phyloP scores from a whole-genome alignment of 2,888 invertebrate species.

The Drosophila anomelani region DNA sequence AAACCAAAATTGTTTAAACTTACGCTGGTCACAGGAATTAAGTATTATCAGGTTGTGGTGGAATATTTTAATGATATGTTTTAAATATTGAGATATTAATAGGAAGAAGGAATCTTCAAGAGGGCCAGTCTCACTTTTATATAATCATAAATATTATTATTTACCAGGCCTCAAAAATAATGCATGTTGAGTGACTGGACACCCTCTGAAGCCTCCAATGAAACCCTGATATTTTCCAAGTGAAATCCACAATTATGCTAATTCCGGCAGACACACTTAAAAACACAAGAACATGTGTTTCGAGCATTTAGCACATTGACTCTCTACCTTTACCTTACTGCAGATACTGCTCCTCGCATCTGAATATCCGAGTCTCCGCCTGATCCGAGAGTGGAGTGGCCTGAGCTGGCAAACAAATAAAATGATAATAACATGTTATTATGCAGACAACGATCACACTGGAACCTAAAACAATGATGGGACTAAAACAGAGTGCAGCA shows the following conservation, averaged over 20 bases:
- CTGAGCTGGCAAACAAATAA: constrained; percentile 73
- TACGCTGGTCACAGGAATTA: constrained; percentile 16
- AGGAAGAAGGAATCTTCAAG: not conserved
- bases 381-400: constrained; percentile 39
- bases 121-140: not conserved
- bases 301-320: constrained; percentile 49
- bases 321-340: constrained; percentile 39
- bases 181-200: constrained; percentile 3
- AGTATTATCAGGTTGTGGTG: not conserved
- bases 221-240: constrained; percentile 20
- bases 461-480: constrained; percentile 67
- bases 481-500: constrained; percentile 52
- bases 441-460: constrained; percentile 56
- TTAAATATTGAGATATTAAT: not conserved
- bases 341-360: constrained; percentile 1
- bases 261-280: constrained; percentile 48
- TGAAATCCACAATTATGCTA: constrained; percentile 71
- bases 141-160: constrained; percentile 19
- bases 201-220: not conserved
- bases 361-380: constrained; percentile 28
- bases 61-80: not conserved
- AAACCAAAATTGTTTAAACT: constrained; percentile 28
- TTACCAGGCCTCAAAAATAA: constrained; percentile 3
- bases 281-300: constrained; percentile 55
- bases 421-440: constrained; percentile 82